These are phyloP conservation scores for Pandion haliaetus DNA, from an alignment of 2,113 vertebrate species.

Conservation along the genomic window DNA sequence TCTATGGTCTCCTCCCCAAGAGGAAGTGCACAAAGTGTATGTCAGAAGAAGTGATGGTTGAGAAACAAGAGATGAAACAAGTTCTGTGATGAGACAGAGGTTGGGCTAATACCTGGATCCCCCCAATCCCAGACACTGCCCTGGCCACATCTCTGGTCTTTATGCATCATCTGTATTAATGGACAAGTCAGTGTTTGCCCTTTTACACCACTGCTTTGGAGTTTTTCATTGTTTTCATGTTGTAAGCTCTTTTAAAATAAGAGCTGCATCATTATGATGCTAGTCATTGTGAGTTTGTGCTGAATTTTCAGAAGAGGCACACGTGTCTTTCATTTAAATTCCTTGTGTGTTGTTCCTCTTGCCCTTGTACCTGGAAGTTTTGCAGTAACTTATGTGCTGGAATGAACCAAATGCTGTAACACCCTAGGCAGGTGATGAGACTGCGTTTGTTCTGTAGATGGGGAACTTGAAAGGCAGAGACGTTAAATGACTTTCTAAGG, in stretches of 20 bases:
- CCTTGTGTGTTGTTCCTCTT: neutral
- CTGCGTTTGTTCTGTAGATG: neutral
- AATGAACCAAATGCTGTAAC: fast-evolving
- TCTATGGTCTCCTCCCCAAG: neutral
- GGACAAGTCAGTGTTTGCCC: neutral
- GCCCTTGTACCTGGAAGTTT: neutral
- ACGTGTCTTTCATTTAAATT: neutral
- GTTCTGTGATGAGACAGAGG: neutral
- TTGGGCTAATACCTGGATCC: neutral
- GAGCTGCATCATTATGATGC: fast-evolving
- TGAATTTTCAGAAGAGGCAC: neutral
- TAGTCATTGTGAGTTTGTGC: neutral
- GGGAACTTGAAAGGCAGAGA: neutral
- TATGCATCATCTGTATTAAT: too few relatives aligned
- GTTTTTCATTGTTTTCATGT: neutral
- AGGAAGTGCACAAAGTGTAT: neutral
- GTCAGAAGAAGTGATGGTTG: neutral
- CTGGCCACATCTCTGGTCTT: neutral
- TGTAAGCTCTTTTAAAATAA: neutral
- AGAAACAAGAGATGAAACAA: neutral
- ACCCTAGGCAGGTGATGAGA: neutral
- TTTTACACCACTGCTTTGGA: neutral
- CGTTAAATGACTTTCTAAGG: neutral
- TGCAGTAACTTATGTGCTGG: neutral
- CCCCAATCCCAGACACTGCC: neutral